Evolutionary conservation across 2,888 invertebrate genomes (phyloP), one percentile per base, ranked within the genome.

Genomic region (Plebejus anna): DNA sequence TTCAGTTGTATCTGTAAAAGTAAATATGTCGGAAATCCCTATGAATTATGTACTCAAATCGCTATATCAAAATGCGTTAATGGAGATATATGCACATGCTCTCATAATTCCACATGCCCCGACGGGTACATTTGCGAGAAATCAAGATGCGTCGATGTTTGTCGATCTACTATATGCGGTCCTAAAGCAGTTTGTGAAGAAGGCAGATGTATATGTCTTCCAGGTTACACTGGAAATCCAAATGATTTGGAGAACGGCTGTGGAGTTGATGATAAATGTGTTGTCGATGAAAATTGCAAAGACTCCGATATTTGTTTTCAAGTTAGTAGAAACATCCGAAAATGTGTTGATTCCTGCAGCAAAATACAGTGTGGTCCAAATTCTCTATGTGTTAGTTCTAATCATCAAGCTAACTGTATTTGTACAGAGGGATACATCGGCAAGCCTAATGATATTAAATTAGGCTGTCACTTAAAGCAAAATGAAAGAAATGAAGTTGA

Each of bases 291-390:
- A 1, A 97, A 98, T 81, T 98, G 98, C 84, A 95, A 95, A 80
- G 96, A 96, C 82, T 95, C 97, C 1, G 97, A 98, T 91, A 98
- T 98, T 83, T 98, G 98, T 87, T 97, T 98, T 91, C 97, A 97
- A 90, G 89, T 97, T 47, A 96, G 96, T 75, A 97, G 96, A 91
- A 96, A 96, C 47, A 87, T 96, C 4, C 94, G 98, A 76, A 97
- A 97, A 88, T 98, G 98, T 88, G 96, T 97, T 3, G 97, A 98
- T 85, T 97, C 97, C 0, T 98, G 98, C 84, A 96, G 96, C 80
- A 97, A 97, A 90, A 94, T 97, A 55, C 97, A 98, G 83, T 98
- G 98, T 86, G 98, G 98, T 13, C 98, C 98, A 0, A 98, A 98
- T 87, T 98, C 98, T 3, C 89, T 98, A 0, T 98, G 98, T 86